Evolutionary conservation across 2,113 vertebrate species (phyloP).

Genomic region (Polypterus senegalus): DNA sequence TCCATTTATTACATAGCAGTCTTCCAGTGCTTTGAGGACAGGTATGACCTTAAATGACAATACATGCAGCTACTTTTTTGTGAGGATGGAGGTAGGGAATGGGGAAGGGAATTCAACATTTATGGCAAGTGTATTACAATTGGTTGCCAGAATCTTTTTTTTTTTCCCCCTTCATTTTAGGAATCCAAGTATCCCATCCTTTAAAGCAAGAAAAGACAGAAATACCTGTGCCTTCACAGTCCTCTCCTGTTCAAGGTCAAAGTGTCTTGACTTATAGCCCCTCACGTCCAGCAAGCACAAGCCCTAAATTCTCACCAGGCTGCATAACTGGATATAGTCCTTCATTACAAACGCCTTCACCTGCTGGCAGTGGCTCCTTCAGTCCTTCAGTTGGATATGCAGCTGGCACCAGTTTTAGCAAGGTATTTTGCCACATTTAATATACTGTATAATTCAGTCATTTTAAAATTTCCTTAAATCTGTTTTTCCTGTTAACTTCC

Average conservation of each 20-base stretch:
- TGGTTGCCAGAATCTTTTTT: rapidly evolving
- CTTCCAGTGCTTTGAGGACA: too few relatives aligned
- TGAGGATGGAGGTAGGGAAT: too few relatives aligned
- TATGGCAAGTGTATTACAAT: too few relatives aligned
- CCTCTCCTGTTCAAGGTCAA: constrained; percentile 72
- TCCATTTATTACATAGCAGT: too few relatives aligned
- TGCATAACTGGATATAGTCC: constrained; percentile 72
- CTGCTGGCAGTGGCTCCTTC: constrained; percentile 47
- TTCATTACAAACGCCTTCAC: constrained; percentile 48
- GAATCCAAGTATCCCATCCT: constrained; percentile 54
- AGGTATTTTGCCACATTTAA: constrained; percentile 37
- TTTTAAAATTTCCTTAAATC: too few relatives aligned
- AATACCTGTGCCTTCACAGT: constrained; percentile 43
- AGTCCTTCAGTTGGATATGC: constrained; percentile 39
- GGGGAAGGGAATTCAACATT: too few relatives aligned
- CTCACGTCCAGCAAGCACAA: constrained; percentile 59
- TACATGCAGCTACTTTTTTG: too few relatives aligned
- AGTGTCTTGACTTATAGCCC: constrained; percentile 89
- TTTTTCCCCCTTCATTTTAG: constrained; percentile 34
- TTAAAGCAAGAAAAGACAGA: constrained; percentile 56
- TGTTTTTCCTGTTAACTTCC: too few relatives aligned
- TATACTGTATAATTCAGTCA: too few relatives aligned
- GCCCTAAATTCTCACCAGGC: constrained; percentile 71
- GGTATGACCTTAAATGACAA: too few relatives aligned
- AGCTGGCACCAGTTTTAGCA: constrained; percentile 48